Evolutionary conservation across 2,113 vertebrate genomes (phyloP), one percentile per base, ranked within the genome.

Genomic region (Butorides virescens): DNA sequence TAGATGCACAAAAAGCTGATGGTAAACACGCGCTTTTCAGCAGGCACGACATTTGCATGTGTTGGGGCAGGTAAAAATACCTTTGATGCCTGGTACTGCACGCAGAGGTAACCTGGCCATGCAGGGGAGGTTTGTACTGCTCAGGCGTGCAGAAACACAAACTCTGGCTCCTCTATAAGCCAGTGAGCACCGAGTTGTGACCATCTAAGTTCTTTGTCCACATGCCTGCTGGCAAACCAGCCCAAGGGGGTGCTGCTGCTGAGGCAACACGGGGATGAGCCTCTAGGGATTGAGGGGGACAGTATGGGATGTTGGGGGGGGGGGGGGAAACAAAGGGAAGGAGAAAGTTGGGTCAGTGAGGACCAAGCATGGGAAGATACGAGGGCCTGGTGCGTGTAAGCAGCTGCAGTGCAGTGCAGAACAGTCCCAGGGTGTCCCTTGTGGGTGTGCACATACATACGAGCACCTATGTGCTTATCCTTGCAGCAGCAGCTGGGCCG

Each of bases 1-100:
- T 37, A 52, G 36, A 7, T 5, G 19, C 55, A 53, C 9, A 26
- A 49, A 79, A 6, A 2, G 3, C 19, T 34, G 32, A 23, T 10
- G 3, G 15, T 32, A 29, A 86, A 30, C 2, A 27, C 1, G 1
- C 0, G 0, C 25, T 19, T 6, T 62, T 62, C 2, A 13, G 47
- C 32, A 55, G 37, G 36, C 37, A 27, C 18, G 13, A 15, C 2
- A 5, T 52, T 23, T 32, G 36, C 0, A 0, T 7, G 20, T 19
- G 19, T 11, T 26, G 30, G 9, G 10, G 56, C 19, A 36, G 68
- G 56, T 19, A 36, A 26, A 83, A 66, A 37, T n/a, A 52, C 19
- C 36, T 67, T 11, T 68, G 39, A 36, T 11, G 37, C 5, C 34
- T 47, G 34, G 18, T 7, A 4, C 3, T 80, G 32, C 39, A 50